Conservation (phyloP, 1,140 invertebrate genomes). For the Conus betulinus region DNA sequence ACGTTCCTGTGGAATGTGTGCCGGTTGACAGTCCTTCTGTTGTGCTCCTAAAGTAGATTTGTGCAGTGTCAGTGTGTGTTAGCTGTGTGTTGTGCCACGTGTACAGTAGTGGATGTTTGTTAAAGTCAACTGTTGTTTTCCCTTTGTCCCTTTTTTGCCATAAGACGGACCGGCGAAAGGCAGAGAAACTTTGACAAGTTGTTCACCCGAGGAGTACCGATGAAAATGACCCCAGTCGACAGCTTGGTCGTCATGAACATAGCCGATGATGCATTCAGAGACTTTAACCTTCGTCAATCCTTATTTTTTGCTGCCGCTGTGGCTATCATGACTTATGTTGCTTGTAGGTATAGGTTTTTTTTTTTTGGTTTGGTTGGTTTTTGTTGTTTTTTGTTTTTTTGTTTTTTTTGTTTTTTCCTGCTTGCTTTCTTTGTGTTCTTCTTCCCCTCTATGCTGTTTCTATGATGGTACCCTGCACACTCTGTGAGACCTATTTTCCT, state of each 20-base stretch:
- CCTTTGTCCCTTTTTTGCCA: slow-evolving; percentile 38
- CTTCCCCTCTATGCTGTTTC: no score
- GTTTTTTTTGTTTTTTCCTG: background rate
- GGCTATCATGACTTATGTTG: slow-evolving; percentile 39
- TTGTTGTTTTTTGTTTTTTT: slow-evolving; percentile 13
- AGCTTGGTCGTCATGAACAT: slow-evolving; percentile 79
- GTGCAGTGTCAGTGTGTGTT: background rate
- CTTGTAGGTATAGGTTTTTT: slow-evolving; percentile 32
- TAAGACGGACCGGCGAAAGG: slow-evolving; percentile 80
- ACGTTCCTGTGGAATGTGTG: background rate
- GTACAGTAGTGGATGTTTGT: background rate
- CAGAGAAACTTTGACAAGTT: slow-evolving; percentile 83
- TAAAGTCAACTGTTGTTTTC: slow-evolving; percentile 22
- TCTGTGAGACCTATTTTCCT: no score
- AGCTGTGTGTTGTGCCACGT: background rate
- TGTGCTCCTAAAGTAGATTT: background rate
- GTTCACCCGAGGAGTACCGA: slow-evolving; percentile 79
- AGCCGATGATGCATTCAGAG: slow-evolving; percentile 80
- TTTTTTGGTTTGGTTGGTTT: background rate
- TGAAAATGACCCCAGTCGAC: slow-evolving; percentile 80
- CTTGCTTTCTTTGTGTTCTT: background rate
- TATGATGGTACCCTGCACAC: no score
- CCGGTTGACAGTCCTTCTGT: background rate
- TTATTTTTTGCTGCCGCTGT: slow-evolving; percentile 69
- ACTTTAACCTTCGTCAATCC: slow-evolving; percentile 81